A percentile compares a stretch with the other conserved stretches of the same genome.
These are phyloP conservation scores for Drosophila ananassae DNA, from an alignment of 1,140 invertebrate genomes.

Conservation along the genomic window DNA sequence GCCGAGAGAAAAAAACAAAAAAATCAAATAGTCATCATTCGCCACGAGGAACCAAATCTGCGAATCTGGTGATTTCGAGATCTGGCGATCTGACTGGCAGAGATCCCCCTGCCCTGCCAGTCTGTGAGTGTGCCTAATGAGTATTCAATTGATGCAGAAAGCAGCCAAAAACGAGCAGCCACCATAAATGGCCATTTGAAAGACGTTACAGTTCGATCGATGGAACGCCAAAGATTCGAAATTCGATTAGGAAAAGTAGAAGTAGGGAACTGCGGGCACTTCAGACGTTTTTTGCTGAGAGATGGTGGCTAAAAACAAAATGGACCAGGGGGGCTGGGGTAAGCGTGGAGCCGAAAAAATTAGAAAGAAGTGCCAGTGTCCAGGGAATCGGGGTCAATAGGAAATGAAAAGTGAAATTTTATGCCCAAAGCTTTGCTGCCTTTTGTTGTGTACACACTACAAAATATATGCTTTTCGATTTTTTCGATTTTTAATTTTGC, in stretches of 20 bases:
- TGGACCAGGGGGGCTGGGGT: constrained; percentile 22
- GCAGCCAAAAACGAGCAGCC: constrained; percentile 14
- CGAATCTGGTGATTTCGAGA: constrained; percentile 24
- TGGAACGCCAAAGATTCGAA: constrained; percentile 51
- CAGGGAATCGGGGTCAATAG: constrained; percentile 74
- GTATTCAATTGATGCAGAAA: constrained; percentile 79
- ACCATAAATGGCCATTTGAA: constrained; percentile 66
- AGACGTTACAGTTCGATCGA: constrained; percentile 70
- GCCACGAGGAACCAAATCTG: constrained; percentile 53
- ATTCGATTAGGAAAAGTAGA: constrained; percentile 65
- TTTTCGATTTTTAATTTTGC: constrained; percentile 25
- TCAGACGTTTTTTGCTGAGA: constrained; percentile 22
- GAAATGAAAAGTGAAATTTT: constrained; percentile 82
- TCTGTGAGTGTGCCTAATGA: constrained; percentile 77
- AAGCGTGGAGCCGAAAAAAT: constrained; percentile 47
- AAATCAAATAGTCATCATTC: constrained; percentile 80
- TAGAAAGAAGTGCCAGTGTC: constrained; percentile 73
- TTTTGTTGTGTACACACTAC: constrained; percentile 32
- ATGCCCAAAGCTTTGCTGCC: constrained; percentile 43
- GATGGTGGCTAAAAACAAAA: constrained; percentile 6
- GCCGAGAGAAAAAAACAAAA: constrained; percentile 7
- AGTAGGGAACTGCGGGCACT: constrained; percentile 46
- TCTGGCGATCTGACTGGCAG: constrained; percentile 16
- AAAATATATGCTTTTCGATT: constrained; percentile 30
- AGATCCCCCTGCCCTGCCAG: constrained; percentile 7